A percentile compares a stretch with the other conserved stretches of the same genome.
These are phyloP conservation scores for Isaurus tuberculatus DNA, from an alignment of 92 coral and sea anemone species.

Conservation along the genomic window DNA sequence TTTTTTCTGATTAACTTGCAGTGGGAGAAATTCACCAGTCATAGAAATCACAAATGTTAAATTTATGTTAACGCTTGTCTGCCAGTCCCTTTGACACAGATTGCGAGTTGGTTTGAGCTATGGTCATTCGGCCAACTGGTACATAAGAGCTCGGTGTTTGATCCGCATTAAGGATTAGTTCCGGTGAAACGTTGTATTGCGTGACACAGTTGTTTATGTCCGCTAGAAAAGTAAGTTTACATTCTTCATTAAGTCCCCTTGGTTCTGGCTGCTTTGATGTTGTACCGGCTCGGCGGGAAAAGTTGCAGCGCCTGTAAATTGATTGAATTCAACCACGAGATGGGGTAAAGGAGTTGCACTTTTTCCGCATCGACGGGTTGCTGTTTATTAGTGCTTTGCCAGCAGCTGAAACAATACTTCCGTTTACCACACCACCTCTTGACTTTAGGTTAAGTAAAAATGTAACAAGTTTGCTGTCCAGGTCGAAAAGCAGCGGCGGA, in stretches of 20 bases:
- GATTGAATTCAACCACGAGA: too few relatives aligned
- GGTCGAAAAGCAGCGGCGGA: not conserved
- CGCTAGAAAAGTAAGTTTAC: conserved; percentile 10
- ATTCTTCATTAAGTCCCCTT: conserved; percentile 9
- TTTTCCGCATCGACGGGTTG: not conserved
- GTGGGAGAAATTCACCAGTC: conserved; percentile 21
- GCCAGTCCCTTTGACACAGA: conserved; percentile 59
- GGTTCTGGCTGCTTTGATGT: not conserved
- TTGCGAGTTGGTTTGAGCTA: conserved; percentile 44
- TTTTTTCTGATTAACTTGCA: conserved; percentile 10
- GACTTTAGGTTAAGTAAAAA: not conserved
- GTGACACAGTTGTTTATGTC: conserved; percentile 7
- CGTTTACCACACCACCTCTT: conserved; percentile 18
- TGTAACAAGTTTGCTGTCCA: not conserved
- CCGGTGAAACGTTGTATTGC: conserved; percentile 10
- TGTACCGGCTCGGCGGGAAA: not conserved
- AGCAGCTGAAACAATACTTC: conserved; percentile 6
- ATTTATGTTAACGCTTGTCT: too few relatives aligned
- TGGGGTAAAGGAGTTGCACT: too few relatives aligned
- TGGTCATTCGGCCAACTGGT: conserved; percentile 76
- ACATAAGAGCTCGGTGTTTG: conserved; percentile 53
- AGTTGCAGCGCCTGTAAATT: too few relatives aligned
- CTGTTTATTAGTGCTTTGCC: conserved; percentile 14
- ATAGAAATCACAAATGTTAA: too few relatives aligned
- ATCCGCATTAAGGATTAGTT: conserved; percentile 63